Evolutionary conservation across 2,113 vertebrate species (phyloP).

Genomic region (cattle (Bos taurus)): ARS-UCD2.0 NC_037336.1:66112501-66113000

Average conservation of each 20-base stretch:
- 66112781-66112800: not conserved
- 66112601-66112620: conserved; percentile 27
- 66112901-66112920: conserved; percentile 21
- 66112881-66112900: not conserved
- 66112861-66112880: not conserved
- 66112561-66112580: not conserved
- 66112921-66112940: conserved; percentile 32
- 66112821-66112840: not conserved
- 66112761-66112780: not conserved
- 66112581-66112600: not conserved
- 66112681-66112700: not conserved
- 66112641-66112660: conserved; percentile 8
- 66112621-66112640: not conserved
- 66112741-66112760: not conserved
- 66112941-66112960: not conserved
- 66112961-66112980: not conserved
- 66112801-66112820: not conserved
- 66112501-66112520: not conserved
- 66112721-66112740: not conserved
- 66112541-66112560: not conserved
- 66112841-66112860: conserved; percentile 8
- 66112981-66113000: not conserved
- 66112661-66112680: not conserved
- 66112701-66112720: not conserved
- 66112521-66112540: not conserved